A percentile compares a stretch with the other conserved stretches of the same genome.
phyloP scores from a whole-genome alignment of 1,140 invertebrate genomes.

The Calosoma granatense region DNA sequence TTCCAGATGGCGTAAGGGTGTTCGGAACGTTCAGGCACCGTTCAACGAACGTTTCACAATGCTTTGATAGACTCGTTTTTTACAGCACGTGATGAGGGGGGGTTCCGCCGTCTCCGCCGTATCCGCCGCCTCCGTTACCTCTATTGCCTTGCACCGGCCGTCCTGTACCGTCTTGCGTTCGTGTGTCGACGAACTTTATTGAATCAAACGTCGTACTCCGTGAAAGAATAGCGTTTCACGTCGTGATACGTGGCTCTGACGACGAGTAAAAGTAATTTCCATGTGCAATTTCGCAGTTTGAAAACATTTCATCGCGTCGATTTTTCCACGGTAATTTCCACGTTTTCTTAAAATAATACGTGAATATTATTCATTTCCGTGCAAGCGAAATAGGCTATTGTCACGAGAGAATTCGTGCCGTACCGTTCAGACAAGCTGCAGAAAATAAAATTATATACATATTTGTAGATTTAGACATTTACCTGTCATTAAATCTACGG shows the following conservation, averaged over 20 bases:
- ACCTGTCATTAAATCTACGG: no score
- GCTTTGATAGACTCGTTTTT: no score
- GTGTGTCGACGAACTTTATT: not conserved
- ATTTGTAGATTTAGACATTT: no score
- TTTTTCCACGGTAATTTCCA: not conserved
- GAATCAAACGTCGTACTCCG: not conserved
- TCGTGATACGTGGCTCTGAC: not conserved
- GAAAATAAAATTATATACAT: no score
- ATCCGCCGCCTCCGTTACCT: no score
- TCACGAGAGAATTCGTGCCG: not conserved
- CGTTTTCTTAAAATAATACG: conserved; percentile 1
- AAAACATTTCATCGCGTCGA: not conserved
- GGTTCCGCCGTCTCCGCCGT: no score
- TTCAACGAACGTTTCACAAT: no score
- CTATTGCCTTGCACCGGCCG: no score
- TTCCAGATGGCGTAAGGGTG: no score
- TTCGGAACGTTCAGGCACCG: no score
- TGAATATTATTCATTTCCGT: conserved; percentile 4
- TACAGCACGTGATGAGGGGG: no score
- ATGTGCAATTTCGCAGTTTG: not conserved
- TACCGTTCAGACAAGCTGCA: not conserved
- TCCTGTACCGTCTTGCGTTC: no score
- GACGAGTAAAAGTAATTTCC: not conserved
- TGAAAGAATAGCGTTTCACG: not conserved
- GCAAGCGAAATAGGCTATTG: not conserved